Conservation (phyloP, 37 sponge, comb jelly and placozoan genomes). For the Hexactinellida sp. region DNA sequence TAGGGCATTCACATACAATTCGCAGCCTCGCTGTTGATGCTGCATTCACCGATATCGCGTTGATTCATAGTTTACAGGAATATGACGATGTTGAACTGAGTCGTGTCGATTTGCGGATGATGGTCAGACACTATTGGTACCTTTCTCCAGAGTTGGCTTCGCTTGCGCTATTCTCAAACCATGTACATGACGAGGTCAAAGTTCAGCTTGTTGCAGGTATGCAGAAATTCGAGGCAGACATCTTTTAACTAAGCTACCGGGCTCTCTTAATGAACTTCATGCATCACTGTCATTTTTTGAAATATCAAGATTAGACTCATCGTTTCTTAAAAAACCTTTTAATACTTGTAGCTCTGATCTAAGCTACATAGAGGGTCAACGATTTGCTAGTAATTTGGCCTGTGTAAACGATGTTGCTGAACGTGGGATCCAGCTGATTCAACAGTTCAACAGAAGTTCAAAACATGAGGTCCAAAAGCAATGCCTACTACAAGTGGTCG, state of each 20-base stretch:
- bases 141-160: slow-evolving; percentile 17
- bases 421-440: slow-evolving; percentile 14
- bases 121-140: slow-evolving; percentile 15
- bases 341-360: slow-evolving; percentile 6
- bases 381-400: slow-evolving; percentile 14
- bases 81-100: neutral
- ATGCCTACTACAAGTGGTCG: slow-evolving; percentile 11
- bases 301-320: slow-evolving; percentile 7
- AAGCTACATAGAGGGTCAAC: slow-evolving; percentile 18
- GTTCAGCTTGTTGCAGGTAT: slow-evolving; percentile 12
- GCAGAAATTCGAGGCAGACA: neutral
- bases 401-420: slow-evolving; percentile 19
- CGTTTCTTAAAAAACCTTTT: slow-evolving; percentile 10
- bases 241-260: slow-evolving; percentile 13
- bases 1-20: slow-evolving; percentile 7
- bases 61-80: slow-evolving; percentile 17
- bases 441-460: slow-evolving; percentile 18
- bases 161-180: slow-evolving; percentile 16
- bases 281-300: slow-evolving; percentile 16
- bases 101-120: slow-evolving; percentile 17
- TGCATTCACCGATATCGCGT: slow-evolving; percentile 12
- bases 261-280: slow-evolving; percentile 16
- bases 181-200: slow-evolving; percentile 17
- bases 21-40: slow-evolving; percentile 16
- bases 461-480: slow-evolving; percentile 11